Conservation (phyloP, 2,113 vertebrate species). For the Scomber japonicus region DNA sequence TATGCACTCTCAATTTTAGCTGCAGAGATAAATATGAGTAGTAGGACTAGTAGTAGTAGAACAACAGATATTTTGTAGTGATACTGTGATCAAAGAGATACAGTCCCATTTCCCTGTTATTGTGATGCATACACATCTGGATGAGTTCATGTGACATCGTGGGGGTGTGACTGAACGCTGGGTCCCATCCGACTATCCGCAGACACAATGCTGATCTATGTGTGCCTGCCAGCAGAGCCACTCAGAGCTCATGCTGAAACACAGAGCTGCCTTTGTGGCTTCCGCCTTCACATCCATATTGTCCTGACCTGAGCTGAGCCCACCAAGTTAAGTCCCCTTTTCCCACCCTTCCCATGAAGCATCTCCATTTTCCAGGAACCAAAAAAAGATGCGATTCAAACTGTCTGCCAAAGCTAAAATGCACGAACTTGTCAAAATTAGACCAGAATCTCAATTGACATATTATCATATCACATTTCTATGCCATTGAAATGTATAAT, state of each 20-base stretch:
- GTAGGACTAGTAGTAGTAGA: background rate
- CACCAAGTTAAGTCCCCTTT: slow-evolving; percentile 36
- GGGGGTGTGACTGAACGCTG: slow-evolving; percentile 48
- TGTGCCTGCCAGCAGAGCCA: slow-evolving; percentile 64
- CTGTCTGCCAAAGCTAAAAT: slow-evolving; percentile 3
- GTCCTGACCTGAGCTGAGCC: slow-evolving; percentile 44
- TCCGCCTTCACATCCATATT: slow-evolving; percentile 61
- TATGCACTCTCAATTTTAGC: slow-evolving; percentile 43
- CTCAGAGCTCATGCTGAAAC: slow-evolving; percentile 38
- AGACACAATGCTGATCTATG: slow-evolving; percentile 65
- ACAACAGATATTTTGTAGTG: slow-evolving; percentile 11
- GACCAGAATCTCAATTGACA: background rate
- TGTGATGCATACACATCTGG: slow-evolving; percentile 57
- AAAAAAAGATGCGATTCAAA: background rate
- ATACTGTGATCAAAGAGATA: slow-evolving; percentile 7
- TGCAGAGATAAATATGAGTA: slow-evolving; percentile 35
- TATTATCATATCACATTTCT: background rate
- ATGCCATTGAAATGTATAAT: background rate
- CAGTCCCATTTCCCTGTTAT: slow-evolving; percentile 11
- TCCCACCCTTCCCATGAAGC: slow-evolving; percentile 17
- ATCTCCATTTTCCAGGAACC: slow-evolving; percentile 36
- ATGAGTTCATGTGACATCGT: slow-evolving; percentile 53
- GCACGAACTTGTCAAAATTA: slow-evolving; percentile 10
- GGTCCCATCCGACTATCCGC: slow-evolving; percentile 38
- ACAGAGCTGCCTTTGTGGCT: slow-evolving; percentile 65